Percentiles rank a stretch among this genome's conserved stretches.
Conservation (phyloP, 2,113 vertebrate genomes). For the Cygnus atratus region DNA sequence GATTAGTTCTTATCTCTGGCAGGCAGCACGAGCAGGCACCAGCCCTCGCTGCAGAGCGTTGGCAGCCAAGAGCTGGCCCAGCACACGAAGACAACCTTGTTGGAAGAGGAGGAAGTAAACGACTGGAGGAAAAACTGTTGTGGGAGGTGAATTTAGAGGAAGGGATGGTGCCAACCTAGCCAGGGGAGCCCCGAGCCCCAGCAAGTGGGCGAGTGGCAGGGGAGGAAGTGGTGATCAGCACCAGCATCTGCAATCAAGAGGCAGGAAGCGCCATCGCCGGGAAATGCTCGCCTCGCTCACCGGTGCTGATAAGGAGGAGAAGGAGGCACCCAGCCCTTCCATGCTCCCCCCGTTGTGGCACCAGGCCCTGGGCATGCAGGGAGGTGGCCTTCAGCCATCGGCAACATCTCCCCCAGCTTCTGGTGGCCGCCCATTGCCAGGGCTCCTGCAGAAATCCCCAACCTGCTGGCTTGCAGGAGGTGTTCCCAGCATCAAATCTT, state of each 20-base stretch:
- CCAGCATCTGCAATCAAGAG: slow-evolving; percentile 37
- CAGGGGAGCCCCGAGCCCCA: not conserved
- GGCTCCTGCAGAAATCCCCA: not conserved
- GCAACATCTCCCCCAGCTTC: not conserved
- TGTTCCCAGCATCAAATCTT: not conserved
- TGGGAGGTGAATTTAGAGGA: not conserved
- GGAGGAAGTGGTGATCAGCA: slow-evolving; percentile 49
- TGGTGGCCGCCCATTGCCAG: not conserved
- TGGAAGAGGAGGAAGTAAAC: not conserved
- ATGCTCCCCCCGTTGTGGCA: not conserved
- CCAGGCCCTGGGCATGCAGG: accelerated
- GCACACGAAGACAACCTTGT: not conserved
- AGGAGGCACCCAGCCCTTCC: slow-evolving; percentile 23
- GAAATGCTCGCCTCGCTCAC: not conserved
- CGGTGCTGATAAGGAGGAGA: not conserved
- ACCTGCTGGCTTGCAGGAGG: not conserved
- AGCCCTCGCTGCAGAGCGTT: not conserved
- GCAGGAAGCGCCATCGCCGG: slow-evolving; percentile 22
- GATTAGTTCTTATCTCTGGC: slow-evolving; percentile 67
- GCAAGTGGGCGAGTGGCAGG: not conserved
- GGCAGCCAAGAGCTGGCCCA: not conserved
- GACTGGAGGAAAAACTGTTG: not conserved
- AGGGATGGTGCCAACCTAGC: slow-evolving; percentile 10
- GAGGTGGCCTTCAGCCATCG: not conserved
- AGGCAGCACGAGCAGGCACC: slow-evolving; percentile 32